Evolutionary conservation across 1,140 invertebrate genomes (phyloP), one percentile per base, ranked within the genome.

Genomic region (Tetramorium alpestre): DNA sequence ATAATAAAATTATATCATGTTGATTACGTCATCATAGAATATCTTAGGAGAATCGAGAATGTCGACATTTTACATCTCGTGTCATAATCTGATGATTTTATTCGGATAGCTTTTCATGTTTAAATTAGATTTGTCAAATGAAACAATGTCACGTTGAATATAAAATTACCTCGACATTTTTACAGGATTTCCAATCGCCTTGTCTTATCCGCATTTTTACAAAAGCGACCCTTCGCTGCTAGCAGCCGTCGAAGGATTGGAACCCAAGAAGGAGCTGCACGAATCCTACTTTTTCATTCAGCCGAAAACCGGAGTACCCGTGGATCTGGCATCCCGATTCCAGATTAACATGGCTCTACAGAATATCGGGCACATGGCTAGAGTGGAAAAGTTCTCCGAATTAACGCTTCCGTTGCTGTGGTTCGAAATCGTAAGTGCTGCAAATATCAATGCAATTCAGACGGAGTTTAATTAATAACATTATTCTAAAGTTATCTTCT

Each of bases 181-280:
- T 16, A 6, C 93, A 96, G 96, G 97, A 4, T 98, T 98, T 92
- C 98, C 98, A 0, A 98, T 98, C 56, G 97, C 97, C 0, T 93
- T 98, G 0, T 98, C 98, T n/a, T 98, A 97, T 92, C 98, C 98
- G 3, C 98, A 99, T 94, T 99, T 99, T 94, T 97, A 97, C 91
- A 96, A 97, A 82, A 96, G 97, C 3, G 97, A 98, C 89, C 96
- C 97, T 3, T 93, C 95, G 0, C 95, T 98, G 8, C 92, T 96
- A 56, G 95, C 97, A 58, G 96, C 96, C 54, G 96, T 99, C 0
- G 96, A 97, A 33, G 98, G 98, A 22, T 93, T 98, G 11, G 90
- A 95, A 4, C 98, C 98, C 0, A 95, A 96, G 77, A 93, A 95
- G 70, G 95, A 97, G 38, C 92, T 96, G 73, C 98, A 99, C 94